Evolutionary conservation across 2,797 vertebrate genomes (phyloP).

Genomic region (Ptychobarbus kaznakovi): DNA sequence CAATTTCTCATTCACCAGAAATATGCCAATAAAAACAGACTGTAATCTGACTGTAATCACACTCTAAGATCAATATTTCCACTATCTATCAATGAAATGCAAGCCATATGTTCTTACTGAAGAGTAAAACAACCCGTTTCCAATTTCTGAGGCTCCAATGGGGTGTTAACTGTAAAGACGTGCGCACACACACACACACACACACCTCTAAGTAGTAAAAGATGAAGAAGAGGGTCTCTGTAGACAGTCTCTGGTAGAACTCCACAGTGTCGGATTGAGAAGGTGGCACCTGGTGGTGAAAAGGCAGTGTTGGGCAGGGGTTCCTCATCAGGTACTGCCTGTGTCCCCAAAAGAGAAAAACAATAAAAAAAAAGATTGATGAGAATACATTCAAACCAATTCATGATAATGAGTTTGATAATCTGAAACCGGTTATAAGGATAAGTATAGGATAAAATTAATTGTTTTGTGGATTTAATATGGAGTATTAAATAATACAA

Average conservation of each 20-base stretch:
- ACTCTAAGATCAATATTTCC: conserved; percentile 6
- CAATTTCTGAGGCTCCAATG: not conserved
- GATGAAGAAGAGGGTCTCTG: conserved; percentile 92
- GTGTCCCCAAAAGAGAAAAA: not conserved
- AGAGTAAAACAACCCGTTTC: not conserved
- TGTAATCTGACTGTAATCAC: conserved; percentile 13
- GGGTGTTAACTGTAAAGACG: not conserved
- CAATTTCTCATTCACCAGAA: not conserved
- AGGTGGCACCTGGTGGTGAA: conserved; percentile 91
- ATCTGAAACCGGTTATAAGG: not conserved
- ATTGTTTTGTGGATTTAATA: not conserved
- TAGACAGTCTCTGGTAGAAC: conserved; percentile 92
- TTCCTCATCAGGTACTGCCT: conserved; percentile 93
- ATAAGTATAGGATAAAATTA: not conserved
- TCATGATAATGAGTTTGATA: not conserved
- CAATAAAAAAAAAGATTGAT: not conserved
- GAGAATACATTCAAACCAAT: not conserved
- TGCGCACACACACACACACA: conserved; percentile 63
- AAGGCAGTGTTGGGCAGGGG: conserved; percentile 88
- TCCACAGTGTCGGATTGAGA: conserved; percentile 89
- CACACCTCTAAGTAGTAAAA: conserved; percentile 91
- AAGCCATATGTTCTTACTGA: conserved; percentile 14
- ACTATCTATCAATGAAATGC: conserved; percentile 6
- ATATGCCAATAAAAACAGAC: not conserved
- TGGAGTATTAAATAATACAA: not conserved